Evolutionary conservation across 1,140 invertebrate genomes (phyloP).

Genomic region (Panagrolaimus sp.): DNA sequence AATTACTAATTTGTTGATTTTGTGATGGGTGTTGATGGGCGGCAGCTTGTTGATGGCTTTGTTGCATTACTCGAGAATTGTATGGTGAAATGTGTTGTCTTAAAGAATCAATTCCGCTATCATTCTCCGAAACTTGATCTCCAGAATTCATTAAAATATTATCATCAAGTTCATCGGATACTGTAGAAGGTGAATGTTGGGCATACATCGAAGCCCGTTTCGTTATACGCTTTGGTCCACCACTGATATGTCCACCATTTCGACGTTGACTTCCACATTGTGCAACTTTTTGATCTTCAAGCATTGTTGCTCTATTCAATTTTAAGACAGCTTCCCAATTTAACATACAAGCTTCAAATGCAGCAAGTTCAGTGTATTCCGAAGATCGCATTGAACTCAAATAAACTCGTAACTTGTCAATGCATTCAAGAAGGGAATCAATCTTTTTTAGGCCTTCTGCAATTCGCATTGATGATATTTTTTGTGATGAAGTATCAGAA

Average conservation of each 20-base stretch:
- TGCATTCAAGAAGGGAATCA: slow-evolving; percentile 24
- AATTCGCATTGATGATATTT: background rate
- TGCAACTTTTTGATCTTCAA: slow-evolving; percentile 7
- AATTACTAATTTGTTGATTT: background rate
- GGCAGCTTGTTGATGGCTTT: background rate
- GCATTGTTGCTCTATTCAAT: slow-evolving; percentile 17
- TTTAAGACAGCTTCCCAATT: slow-evolving; percentile 52
- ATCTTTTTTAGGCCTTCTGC: slow-evolving; percentile 12
- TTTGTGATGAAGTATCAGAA: slow-evolving; percentile 23
- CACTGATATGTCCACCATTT: background rate
- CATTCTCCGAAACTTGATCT: slow-evolving; percentile 43
- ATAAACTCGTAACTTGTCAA: slow-evolving; percentile 21
- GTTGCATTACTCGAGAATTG: slow-evolving; percentile 19
- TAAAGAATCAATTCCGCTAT: slow-evolving; percentile 50
- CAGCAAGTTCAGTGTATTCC: slow-evolving; percentile 44
- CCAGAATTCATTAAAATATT: slow-evolving; percentile 18
- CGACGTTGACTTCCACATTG: slow-evolving; percentile 16
- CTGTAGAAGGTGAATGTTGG: slow-evolving; percentile 38
- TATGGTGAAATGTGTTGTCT: slow-evolving; percentile 46
- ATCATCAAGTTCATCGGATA: slow-evolving; percentile 43
- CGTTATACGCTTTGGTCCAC: slow-evolving; percentile 11
- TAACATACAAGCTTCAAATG: slow-evolving; percentile 46
- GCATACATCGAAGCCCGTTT: slow-evolving; percentile 25
- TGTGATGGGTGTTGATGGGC: background rate
- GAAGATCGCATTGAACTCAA: slow-evolving; percentile 16